Percentiles rank a stretch among this genome's conserved stretches.
Evolutionary conservation across 2,113 vertebrate genomes (phyloP).

Genomic region (Neolamprologus sp.): DNA sequence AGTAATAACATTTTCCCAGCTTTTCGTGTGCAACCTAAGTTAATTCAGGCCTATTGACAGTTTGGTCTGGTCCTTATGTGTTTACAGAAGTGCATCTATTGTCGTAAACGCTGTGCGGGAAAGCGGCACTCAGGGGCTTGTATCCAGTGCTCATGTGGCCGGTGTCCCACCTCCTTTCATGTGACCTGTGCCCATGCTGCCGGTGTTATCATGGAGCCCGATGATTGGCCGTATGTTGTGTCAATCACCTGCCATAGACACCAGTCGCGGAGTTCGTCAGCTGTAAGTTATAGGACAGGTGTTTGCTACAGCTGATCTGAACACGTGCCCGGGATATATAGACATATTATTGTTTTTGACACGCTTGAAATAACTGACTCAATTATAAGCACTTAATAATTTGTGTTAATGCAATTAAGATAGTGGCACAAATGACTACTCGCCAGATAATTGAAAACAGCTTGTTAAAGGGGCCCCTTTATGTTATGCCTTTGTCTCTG

Average conservation of each 20-base stretch:
- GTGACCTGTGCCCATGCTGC: constrained; percentile 94
- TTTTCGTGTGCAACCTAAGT: background rate
- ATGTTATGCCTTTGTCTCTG: background rate
- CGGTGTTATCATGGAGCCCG: constrained; percentile 87
- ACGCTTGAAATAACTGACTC: background rate
- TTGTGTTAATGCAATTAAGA: background rate
- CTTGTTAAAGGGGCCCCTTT: background rate
- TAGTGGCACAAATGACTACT: background rate
- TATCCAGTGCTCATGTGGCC: constrained; percentile 90
- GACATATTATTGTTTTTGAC: background rate
- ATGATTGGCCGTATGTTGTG: constrained; percentile 93
- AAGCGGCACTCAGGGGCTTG: constrained; percentile 84
- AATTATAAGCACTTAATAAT: background rate
- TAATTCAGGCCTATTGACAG: background rate
- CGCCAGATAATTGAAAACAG: background rate
- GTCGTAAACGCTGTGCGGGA: constrained; percentile 75
- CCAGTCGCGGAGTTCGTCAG: constrained; percentile 74
- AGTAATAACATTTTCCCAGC: background rate
- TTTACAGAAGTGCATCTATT: constrained; percentile 90
- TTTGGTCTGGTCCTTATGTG: constrained; percentile 11
- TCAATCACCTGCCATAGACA: constrained; percentile 92
- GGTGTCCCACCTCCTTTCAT: constrained; percentile 90
- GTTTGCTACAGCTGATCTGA: background rate
- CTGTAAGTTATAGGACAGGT: constrained; percentile 72
- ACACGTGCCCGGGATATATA: background rate